These are phyloP conservation scores for Eubasilissa splendida DNA, from an alignment of 2,888 invertebrate genomes.

Conservation along the genomic window DNA sequence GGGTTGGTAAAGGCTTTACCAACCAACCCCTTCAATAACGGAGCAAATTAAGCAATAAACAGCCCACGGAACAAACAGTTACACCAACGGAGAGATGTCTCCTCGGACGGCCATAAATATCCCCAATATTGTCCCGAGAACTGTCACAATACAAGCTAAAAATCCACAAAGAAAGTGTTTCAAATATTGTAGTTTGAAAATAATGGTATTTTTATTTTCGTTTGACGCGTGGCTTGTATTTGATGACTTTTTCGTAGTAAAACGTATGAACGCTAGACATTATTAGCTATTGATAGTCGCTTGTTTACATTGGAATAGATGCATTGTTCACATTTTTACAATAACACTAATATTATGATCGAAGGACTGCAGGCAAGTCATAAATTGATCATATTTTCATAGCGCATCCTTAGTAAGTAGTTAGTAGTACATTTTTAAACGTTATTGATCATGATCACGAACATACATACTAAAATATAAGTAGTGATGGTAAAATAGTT, in stretches of 20 bases:
- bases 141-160: conserved; percentile 22
- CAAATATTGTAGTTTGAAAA: conserved; percentile 4
- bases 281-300: too few species aligned
- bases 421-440: too few species aligned
- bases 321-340: too few species aligned
- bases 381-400: too few species aligned
- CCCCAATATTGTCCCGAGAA: conserved; percentile 8
- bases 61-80: conserved; percentile 29
- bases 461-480: too few species aligned
- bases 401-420: too few species aligned
- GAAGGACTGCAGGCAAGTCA: too few species aligned
- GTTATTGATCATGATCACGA: too few species aligned
- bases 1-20: conserved; percentile 16
- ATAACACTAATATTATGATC: too few species aligned
- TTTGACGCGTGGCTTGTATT: conserved; percentile 32
- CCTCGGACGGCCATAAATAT: conserved; percentile 18
- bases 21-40: conserved; percentile 45
- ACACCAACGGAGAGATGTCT: conserved; percentile 27
- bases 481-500: too few species aligned
- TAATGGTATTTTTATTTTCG: background rate
- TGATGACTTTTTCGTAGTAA: conserved; percentile 25
- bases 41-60: conserved; percentile 45
- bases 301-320: too few species aligned
- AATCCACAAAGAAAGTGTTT: conserved; percentile 9
- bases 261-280: background rate